Evolutionary conservation across 2,888 invertebrate species (phyloP), one percentile per base, ranked within the genome.

Genomic region (Dichetophora obliterata): DNA sequence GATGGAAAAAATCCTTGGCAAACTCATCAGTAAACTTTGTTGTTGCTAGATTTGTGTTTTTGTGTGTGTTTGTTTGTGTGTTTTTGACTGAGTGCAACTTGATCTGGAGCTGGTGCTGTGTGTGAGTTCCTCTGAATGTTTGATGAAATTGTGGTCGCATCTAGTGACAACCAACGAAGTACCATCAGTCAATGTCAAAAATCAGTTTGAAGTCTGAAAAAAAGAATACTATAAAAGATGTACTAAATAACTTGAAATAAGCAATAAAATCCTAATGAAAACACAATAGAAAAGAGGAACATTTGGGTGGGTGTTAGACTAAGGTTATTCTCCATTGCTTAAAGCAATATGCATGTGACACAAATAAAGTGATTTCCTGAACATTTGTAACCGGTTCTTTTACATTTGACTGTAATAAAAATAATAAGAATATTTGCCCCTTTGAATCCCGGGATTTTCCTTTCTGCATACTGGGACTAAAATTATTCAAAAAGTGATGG

Each of bases 101-200:
- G 77, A 61, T 71, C 71, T 65, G 73, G 50, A 24, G 3, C 31
- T 31, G 31, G 31, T 31, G 19, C n/a, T n/a, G 43, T 22, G n/a
- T 72, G 59, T 57, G 59, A 34, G 14, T 43, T 43, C 14, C 43
- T 43, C 19, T 19, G 37, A 16, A 54, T 63, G 24, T 69, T 72
- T 71, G 79, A 73, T 75, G 74, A 48, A 77, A 74, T 43, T 77
- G 77, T 66, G 68, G 75, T 61, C 57, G 61, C 48, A 75, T 34
- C 71, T 19, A 75, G 27, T 74, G 78, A 75, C 76, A 78, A 66
- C 59, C 16, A 66, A 76, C 27, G 68, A 24, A 65, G 37, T 77
- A 82, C 82, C 85, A 86, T 85, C 86, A 85, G 83, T 85, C 85
- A 86, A 81, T 81, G 85, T 86, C 85, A 82, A 76, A 81, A 52